Conservation (phyloP, 1,140 invertebrate genomes). For the Oreohelix idahoensis region DNA sequence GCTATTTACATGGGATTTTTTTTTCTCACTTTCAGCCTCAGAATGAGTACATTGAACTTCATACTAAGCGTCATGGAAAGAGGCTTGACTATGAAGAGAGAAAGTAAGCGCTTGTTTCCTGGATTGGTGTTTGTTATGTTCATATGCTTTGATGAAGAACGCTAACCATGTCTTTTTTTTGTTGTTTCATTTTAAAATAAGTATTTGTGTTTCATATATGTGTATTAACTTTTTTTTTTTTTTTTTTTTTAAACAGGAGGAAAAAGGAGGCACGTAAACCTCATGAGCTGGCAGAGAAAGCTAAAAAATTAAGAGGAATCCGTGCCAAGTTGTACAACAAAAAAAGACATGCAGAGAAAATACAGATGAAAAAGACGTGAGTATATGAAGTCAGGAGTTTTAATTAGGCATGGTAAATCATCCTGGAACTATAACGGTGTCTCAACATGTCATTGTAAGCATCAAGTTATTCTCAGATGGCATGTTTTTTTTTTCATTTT, state of each 20-base stretch:
- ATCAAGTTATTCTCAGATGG: no score
- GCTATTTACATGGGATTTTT: neutral
- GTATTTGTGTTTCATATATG: no score
- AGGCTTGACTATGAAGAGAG: slow-evolving; percentile 98
- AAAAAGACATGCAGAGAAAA: slow-evolving; percentile 96
- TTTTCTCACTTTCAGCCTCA: slow-evolving; percentile 83
- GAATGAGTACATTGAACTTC: slow-evolving; percentile 99
- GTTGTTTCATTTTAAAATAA: no score
- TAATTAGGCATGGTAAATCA: no score
- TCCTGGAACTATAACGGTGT: no score
- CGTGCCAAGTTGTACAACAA: slow-evolving; percentile 99
- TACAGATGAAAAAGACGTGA: slow-evolving; percentile 97
- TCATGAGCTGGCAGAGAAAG: slow-evolving; percentile 90
- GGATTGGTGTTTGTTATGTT: neutral
- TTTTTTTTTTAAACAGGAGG: no score
- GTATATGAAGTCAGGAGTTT: no score
- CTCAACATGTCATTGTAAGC: no score
- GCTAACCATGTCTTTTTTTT: no score
- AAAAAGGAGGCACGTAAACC: slow-evolving; percentile 95
- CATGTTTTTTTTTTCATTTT: no score
- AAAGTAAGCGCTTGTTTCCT: slow-evolving; percentile 73
- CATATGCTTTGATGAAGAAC: no score
- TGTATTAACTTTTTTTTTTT: no score
- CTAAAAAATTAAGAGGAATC: slow-evolving; percentile 92
- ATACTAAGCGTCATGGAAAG: slow-evolving; percentile 94